phyloP scores from a whole-genome alignment of 2,888 invertebrate species.

The Tenthredo scrophulariae region DNA sequence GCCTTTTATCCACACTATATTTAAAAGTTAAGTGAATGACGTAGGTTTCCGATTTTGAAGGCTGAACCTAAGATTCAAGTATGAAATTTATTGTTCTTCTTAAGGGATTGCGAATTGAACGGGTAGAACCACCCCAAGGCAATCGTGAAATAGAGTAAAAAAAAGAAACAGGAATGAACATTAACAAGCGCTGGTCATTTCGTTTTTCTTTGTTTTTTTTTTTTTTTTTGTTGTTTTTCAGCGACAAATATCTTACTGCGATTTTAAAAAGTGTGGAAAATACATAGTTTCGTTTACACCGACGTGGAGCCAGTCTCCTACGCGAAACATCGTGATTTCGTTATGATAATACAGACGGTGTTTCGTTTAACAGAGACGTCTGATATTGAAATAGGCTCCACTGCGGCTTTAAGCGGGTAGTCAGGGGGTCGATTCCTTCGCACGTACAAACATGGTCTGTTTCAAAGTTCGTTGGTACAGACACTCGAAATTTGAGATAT shows the following conservation, averaged over 20 bases:
- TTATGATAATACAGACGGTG: not conserved
- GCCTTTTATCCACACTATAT: constrained; percentile 23
- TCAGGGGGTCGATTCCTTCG: not conserved
- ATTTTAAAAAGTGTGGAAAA: not conserved
- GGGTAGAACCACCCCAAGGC: not conserved
- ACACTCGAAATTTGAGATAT: not conserved
- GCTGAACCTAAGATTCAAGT: not conserved
- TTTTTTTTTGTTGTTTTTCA: not conserved
- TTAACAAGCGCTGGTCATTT: not conserved
- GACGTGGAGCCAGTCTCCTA: not conserved
- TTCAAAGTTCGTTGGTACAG: not conserved
- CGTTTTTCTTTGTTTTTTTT: not conserved
- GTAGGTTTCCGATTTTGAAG: not conserved
- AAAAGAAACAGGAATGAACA: not conserved
- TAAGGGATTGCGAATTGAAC: not conserved
- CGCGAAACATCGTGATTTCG: not conserved
- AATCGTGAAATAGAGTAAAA: not conserved
- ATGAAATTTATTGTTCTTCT: not conserved
- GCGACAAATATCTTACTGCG: not conserved
- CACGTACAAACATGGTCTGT: not conserved
- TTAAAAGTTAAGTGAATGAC: not conserved
- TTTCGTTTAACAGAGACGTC: not conserved
- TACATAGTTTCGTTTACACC: not conserved
- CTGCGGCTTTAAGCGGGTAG: not conserved
- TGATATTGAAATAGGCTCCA: not conserved